Evolutionary conservation across 2,113 vertebrate species (phyloP).

Genomic region (Chaetura pelagica): DNA sequence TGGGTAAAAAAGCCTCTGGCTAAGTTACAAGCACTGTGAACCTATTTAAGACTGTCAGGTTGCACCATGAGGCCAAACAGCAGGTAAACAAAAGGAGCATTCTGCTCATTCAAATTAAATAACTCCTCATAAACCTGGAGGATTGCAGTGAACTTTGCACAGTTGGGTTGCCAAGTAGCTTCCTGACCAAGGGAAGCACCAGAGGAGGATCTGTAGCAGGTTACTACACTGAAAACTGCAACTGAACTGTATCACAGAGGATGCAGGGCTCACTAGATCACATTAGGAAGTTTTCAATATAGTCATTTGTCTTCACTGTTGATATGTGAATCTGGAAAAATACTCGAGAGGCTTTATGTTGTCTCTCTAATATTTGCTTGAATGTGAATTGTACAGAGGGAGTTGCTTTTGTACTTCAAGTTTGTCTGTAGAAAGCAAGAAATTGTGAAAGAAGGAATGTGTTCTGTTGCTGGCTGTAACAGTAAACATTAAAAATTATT

Average conservation of each 20-base stretch:
- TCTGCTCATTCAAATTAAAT: not conserved
- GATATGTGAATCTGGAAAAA: not conserved
- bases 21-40: not conserved
- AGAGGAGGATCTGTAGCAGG: not conserved
- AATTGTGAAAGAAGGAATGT: not conserved
- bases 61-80: not conserved
- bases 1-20: conserved; percentile 15
- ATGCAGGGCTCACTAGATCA: not conserved
- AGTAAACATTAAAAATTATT: not conserved
- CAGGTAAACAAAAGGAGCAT: conserved; percentile 15
- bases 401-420: not conserved
- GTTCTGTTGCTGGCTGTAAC: not conserved
- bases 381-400: not conserved
- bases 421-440: not conserved
- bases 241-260: not conserved
- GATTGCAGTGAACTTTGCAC: not conserved
- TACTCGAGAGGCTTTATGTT: not conserved
- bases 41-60: not conserved
- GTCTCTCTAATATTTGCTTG: not conserved
- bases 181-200: not conserved
- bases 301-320: not conserved
- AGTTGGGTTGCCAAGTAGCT: not conserved
- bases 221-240: not conserved
- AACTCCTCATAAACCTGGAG: not conserved
- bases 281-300: not conserved